Base-by-base conservation (phyloP, 1,140 invertebrate genomes). In the Leptinotarsa lineolata region DNA sequence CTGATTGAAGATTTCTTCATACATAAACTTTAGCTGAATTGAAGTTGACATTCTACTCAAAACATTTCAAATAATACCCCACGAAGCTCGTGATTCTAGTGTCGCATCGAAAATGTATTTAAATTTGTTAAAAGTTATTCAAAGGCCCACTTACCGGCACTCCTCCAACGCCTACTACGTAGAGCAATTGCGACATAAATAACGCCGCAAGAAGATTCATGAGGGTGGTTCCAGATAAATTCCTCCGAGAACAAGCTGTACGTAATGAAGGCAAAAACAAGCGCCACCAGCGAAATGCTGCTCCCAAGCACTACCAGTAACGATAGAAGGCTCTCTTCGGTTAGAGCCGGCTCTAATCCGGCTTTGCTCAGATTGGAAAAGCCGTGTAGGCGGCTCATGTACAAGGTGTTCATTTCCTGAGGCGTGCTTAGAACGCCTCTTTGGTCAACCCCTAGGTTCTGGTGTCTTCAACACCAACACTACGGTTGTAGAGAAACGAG, bases 241-340 rank as follows among this genome's bases (percentile, higher is more conserved):
- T 91, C 64, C 90, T 85, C 90, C 18, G 90, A 91, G 81, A 91
- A 91, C 68, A 91, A 84, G 77, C 90, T 91, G 85, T 91, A 91
- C 2, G 90, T 91, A 79, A 91, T 91, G 83, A 91, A 91, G 68
- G 90, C 90, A 79, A 91, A 91, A 63, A 91, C 89, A 21, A 91
- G 85, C 18, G 89, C 90, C 3, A 91, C 90, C 59, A 91, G 84
- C 20, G 90, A 91, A n/a, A 91, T 83, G 80, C 89, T 90, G 76
- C 89, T 90, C 8, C 90, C 90, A 1, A 91, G 84, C 2, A 91
- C 89, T 39, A 90, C 90, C 72, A 90, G 84, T n/a, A 91, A 82
- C 4, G 88, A 89, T 16, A 90, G 80, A 46, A 90, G 84, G 61
- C 88, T 88, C 77, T 90, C 88, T 79, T 90, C 82, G 4, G 78